Evolutionary conservation across 1,140 invertebrate genomes (phyloP), one percentile per base, ranked within the genome.

Genomic region (Paraescarpia echinospica): DNA sequence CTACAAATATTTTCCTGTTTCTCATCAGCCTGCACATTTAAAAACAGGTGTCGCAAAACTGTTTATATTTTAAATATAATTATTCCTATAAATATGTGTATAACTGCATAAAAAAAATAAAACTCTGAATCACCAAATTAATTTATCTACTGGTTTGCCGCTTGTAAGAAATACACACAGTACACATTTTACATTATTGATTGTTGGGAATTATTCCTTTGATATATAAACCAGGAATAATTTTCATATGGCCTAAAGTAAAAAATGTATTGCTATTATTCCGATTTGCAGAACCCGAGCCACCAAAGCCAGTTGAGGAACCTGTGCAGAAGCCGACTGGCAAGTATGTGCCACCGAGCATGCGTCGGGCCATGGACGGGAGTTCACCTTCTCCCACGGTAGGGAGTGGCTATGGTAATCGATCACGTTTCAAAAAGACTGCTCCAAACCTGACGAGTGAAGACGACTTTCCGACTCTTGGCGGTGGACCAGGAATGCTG

Each of bases 401-500:
- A 27, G 91, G 91, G 33, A 14, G 34, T 27, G 48, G 48, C 18
- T 77, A 77, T 0, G 59, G 59, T 18, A 77, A 6, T 77, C 59
- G 59, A 18, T 77, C 59, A 77, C 48, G 35, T 22, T 14, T 33
- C 5, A 91, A 91, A 48, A 59, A 91, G 48, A 77, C 59, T 27
- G 91, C 91, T n/a, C 91, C 91, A 35, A 91, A 91, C 41, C 14
- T 91, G 48, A 91, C 33, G 48, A 91, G 91, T 48, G 91, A 91
- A 48, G 1, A 59, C 18, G 91, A 91, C 48, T 91, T 91, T 91
- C 91, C 91, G 22, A 35, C 91, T 22, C 91, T 91, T 22, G 41
- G 91, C 41, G 91, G 91, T 22, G 34, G 34, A 91, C 91, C 34
- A 35, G 91, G 59, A 27, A 77, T 77, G 59, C 35, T 22, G 18